A percentile compares a stretch with the other conserved stretches of the same genome.
These are phyloP conservation scores for Eupithecia subumbrata DNA, from an alignment of 2,888 invertebrate genomes.

Conservation along the genomic window DNA sequence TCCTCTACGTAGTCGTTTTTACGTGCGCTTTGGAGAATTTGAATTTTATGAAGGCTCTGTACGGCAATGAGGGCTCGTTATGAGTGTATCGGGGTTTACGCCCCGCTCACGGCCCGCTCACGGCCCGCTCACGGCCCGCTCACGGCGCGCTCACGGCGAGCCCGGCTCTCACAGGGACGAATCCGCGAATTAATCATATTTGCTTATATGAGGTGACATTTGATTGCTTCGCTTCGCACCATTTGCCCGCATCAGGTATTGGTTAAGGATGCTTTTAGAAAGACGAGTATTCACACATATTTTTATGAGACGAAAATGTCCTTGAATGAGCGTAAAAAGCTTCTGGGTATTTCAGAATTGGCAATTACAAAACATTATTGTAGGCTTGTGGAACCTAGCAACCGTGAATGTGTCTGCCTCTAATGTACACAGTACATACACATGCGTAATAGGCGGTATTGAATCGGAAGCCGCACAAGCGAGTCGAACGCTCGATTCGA, in stretches of 20 bases:
- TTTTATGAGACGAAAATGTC: not conserved
- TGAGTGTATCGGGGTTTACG: conserved; percentile 35
- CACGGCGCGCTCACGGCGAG: no score
- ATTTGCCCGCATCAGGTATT: not conserved
- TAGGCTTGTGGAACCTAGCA: not conserved
- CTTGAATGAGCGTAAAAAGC: no score
- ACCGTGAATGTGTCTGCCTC: not conserved
- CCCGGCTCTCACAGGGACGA: not conserved
- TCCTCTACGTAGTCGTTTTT: conserved; percentile 31
- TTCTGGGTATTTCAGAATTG: no score
- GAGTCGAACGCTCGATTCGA: not conserved
- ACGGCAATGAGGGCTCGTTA: conserved; percentile 31
- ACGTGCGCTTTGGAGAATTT: conserved; percentile 36
- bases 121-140: not conserved
- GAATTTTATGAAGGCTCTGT: conserved; percentile 35
- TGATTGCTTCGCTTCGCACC: not conserved
- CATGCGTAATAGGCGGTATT: not conserved
- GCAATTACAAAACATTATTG: not conserved
- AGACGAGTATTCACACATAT: not conserved
- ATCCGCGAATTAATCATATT: not conserved
- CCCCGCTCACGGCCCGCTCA: conserved; percentile 18
- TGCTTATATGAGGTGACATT: not conserved
- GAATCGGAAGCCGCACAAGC: conserved; percentile 8
- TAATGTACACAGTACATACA: not conserved
- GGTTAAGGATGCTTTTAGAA: not conserved